A percentile compares a stretch with the other conserved stretches of the same genome.
Conservation (phyloP, 2,888 invertebrate species). For the Caenorhabditis sp. region DNA sequence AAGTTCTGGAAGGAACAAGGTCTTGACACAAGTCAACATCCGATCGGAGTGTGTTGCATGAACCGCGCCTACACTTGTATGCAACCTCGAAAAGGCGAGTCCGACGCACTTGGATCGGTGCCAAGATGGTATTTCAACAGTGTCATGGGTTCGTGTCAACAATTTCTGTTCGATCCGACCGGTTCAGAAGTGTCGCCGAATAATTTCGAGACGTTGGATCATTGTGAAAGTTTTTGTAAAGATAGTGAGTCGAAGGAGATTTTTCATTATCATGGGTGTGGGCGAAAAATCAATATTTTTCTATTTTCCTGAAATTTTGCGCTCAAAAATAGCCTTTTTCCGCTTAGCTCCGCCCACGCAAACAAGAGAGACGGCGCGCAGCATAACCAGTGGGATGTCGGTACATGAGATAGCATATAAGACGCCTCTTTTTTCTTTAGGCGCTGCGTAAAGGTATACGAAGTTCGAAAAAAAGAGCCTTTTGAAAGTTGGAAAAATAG, state of each 20-base stretch:
- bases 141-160: slow-evolving; percentile 56
- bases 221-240: slow-evolving; percentile 56
- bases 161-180: slow-evolving; percentile 56
- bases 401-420: no score
- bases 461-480: no score
- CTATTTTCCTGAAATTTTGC: no score
- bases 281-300: no score
- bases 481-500: no score
- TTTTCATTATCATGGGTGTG: no score
- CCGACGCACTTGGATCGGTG: slow-evolving; percentile 52
- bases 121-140: slow-evolving; percentile 57
- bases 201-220: slow-evolving; percentile 57
- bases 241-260: slow-evolving; percentile 57
- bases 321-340: no score
- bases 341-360: no score
- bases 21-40: slow-evolving; percentile 37
- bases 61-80: slow-evolving; percentile 60
- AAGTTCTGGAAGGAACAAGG: slow-evolving; percentile 58
- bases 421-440: no score
- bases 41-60: slow-evolving; percentile 59
- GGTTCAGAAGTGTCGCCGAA: slow-evolving; percentile 53
- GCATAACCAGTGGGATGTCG: no score
- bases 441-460: no score
- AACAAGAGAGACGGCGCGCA: no score
- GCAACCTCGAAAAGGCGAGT: slow-evolving; percentile 56